Percentiles rank a stretch among this genome's conserved stretches.
Conservation (phyloP, 64 coral and sea anemone genomes). For the Pachyseris speciosa region DNA sequence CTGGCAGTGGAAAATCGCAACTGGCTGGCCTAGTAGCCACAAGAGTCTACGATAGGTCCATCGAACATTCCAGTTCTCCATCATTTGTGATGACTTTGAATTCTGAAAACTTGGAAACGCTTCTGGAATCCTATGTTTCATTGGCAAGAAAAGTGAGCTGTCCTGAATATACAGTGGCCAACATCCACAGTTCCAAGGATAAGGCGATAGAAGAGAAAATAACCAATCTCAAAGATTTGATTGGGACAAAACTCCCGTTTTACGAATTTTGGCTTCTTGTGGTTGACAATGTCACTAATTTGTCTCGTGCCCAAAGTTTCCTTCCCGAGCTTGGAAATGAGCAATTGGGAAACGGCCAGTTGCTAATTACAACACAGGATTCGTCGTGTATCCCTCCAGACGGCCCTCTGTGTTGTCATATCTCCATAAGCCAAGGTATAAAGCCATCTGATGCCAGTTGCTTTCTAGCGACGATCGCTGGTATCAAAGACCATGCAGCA, state of each 20-base stretch:
- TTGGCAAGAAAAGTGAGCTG: background rate
- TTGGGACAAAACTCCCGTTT: background rate
- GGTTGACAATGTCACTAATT: slow-evolving; percentile 15
- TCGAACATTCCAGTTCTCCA: background rate
- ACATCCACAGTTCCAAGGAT: background rate
- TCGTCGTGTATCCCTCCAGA: background rate
- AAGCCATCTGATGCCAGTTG: background rate
- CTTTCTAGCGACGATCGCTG: slow-evolving; percentile 36
- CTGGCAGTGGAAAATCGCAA: slow-evolving; percentile 17
- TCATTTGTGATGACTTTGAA: slow-evolving; percentile 33
- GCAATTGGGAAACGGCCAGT: slow-evolving; percentile 40
- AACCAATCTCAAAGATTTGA: background rate
- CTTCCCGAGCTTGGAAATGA: slow-evolving; percentile 22
- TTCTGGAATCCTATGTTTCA: background rate
- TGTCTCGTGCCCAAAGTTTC: background rate
- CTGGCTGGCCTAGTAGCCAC: background rate
- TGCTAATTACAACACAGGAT: slow-evolving; percentile 68
- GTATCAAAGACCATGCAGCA: background rate
- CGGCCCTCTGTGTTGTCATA: background rate
- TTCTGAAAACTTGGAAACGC: background rate
- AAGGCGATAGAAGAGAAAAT: slow-evolving; percentile 18
- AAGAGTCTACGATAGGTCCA: background rate
- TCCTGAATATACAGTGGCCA: background rate
- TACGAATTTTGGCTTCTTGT: slow-evolving; percentile 30
- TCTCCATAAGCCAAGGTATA: slow-evolving; percentile 45